A percentile compares a stretch with the other conserved stretches of the same genome.
These are phyloP conservation scores for Pseudachorutes palmiensis DNA, from an alignment of 1,140 invertebrate genomes.

Conservation along the genomic window DNA sequence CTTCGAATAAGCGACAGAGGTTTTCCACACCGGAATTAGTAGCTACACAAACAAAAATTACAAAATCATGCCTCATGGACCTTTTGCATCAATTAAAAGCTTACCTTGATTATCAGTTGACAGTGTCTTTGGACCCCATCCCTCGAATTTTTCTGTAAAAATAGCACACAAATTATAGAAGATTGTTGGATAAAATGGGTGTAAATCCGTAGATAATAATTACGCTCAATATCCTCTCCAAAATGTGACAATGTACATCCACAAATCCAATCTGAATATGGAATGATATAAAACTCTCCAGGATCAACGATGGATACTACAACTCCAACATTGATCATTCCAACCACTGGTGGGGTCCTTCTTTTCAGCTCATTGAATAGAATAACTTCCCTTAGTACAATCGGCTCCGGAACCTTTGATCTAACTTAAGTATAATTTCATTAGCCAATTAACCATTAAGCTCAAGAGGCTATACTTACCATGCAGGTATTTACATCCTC, in stretches of 20 bases:
- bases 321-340: slow-evolving; percentile 4
- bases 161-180: background rate
- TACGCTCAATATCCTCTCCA: background rate
- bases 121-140: background rate
- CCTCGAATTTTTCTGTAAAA: background rate
- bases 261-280: slow-evolving; percentile 5
- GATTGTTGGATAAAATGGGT: background rate
- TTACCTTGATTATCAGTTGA: background rate
- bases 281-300: background rate
- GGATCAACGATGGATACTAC: background rate
- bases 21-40: background rate
- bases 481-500: background rate
- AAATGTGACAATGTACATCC: background rate
- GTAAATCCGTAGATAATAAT: background rate
- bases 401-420: background rate
- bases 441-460: background rate
- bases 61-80: background rate
- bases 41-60: background rate
- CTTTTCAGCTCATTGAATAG: background rate
- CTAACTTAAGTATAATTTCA: background rate
- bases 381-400: background rate
- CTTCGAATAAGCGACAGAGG: background rate
- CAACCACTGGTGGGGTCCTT: background rate
- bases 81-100: background rate
- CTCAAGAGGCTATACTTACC: background rate